phyloP scores from a whole-genome alignment of 2,888 invertebrate species.

The Athalia circularis region DNA sequence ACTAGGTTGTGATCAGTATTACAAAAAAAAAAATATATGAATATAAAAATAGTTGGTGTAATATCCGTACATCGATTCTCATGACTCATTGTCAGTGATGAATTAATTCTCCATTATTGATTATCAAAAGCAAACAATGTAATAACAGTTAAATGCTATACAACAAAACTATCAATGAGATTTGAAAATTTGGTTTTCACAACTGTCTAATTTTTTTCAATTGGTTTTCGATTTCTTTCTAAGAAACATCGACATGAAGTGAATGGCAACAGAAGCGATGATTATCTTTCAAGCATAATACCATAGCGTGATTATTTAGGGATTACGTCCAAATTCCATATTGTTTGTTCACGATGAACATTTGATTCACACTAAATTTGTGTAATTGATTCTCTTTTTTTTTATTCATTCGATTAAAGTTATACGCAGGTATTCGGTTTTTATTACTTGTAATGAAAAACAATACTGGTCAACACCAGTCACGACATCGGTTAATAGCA shows the following conservation, averaged over 20 bases:
- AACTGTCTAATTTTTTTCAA: not conserved
- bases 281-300: constrained; percentile 9
- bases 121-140: constrained; percentile 24
- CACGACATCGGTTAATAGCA: constrained; percentile 11
- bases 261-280: constrained; percentile 5
- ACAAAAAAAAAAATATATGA: constrained; percentile 24
- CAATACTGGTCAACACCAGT: constrained; percentile 12
- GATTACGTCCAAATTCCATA: constrained; percentile 36
- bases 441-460: not conserved
- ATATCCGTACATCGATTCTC: constrained; percentile 20
- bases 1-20: constrained; percentile 21
- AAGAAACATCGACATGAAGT: not conserved
- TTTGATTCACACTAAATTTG: constrained; percentile 6
- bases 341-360: constrained; percentile 32
- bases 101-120: constrained; percentile 29
- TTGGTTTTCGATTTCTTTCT: not conserved
- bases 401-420: not conserved
- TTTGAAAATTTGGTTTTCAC: not conserved
- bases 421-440: not conserved
- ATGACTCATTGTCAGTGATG: constrained; percentile 12
- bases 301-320: constrained; percentile 23
- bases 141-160: not conserved
- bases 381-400: constrained; percentile 10
- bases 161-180: not conserved
- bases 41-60: constrained; percentile 24